Conservation (phyloP, 2,888 invertebrate genomes). For the Nowickia ferox region DNA sequence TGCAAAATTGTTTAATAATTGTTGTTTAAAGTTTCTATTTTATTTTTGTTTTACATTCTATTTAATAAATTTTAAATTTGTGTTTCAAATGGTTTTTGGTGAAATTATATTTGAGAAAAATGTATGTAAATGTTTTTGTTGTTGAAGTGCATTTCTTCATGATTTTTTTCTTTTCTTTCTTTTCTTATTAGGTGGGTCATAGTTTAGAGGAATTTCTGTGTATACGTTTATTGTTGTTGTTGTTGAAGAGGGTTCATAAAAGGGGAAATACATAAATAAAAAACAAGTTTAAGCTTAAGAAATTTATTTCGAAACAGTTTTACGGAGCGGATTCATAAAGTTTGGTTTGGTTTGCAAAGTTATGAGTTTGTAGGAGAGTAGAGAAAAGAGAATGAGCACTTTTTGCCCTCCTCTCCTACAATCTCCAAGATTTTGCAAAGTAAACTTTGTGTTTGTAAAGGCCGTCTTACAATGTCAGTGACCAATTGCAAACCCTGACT, state of each 20-base stretch:
- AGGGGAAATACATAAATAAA: constrained; percentile 19
- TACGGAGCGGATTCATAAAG: not conserved
- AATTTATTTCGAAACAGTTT: constrained; percentile 31
- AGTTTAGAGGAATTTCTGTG: constrained; percentile 70
- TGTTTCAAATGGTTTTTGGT: constrained; percentile 57
- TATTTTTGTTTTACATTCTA: constrained; percentile 31
- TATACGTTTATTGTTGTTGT: constrained; percentile 45
- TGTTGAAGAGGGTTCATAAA: constrained; percentile 16
- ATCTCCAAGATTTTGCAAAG: too few species aligned
- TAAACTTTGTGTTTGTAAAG: too few species aligned
- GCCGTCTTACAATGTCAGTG: too few species aligned
- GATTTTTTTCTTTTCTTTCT: constrained; percentile 53
- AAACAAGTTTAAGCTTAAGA: not conserved
- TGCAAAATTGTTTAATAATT: constrained; percentile 59
- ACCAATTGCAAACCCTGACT: too few species aligned
- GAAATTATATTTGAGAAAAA: constrained; percentile 36
- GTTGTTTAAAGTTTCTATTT: constrained; percentile 25
- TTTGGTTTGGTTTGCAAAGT: too few species aligned
- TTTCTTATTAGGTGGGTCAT: constrained; percentile 68
- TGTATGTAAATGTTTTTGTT: constrained; percentile 16
- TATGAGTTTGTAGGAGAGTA: too few species aligned
- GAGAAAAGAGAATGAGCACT: too few species aligned
- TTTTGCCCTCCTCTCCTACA: too few species aligned
- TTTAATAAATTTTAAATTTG: constrained; percentile 56
- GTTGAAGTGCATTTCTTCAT: constrained; percentile 62